Evolutionary conservation across 2,113 vertebrate species (phyloP), one percentile per base, ranked within the genome.

Genomic region (Cairina moschata): DNA sequence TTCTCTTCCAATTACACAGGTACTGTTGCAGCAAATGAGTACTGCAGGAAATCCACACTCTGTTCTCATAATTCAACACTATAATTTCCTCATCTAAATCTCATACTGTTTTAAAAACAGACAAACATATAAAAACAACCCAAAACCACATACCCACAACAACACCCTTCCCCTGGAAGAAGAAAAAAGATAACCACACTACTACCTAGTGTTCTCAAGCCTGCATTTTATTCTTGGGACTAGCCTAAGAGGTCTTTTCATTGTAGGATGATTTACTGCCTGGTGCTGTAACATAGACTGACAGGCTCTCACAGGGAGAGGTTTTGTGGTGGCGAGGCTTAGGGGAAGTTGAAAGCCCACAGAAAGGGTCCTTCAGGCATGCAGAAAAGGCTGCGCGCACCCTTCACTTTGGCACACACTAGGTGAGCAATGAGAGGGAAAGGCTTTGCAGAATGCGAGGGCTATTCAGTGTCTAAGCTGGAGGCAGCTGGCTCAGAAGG

Each of bases 1-100:
- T 20, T 46, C 26, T 25, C 3, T 4, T 15, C 36, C 32, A 32
- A 0, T 65, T 46, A 17, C 3, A 48, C 11, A 82, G 55, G 40
- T 77, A 8, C 25, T 83, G 90, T 85, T n/a, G 31, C 4, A 50
- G 38, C 14, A 71, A 71, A 77, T 42, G 29, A 93, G 56, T 52
- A 38, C 65, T 88, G 65, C 60, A 84, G 73, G 80, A 93, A 84
- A 90, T 34, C 46, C 22, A 72, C 12, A 6, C 20, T 75, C 82
- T n/a, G 18, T 66, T 91, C 50, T 82, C 46, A 7, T 48, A 89
- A 72, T 72, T 56, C 56, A 91, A 36, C 42, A 56, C 69, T 78
- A 8, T 90, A 63, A 84, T 92, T 96, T 96, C 83, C 88, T 96
- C 56, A 68, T 91, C 60, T 96, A 78, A 32, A 75, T 81, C 65